Base-by-base conservation (phyloP, 2,797 vertebrate genomes). In the Hozukius guyotensis region DNA sequence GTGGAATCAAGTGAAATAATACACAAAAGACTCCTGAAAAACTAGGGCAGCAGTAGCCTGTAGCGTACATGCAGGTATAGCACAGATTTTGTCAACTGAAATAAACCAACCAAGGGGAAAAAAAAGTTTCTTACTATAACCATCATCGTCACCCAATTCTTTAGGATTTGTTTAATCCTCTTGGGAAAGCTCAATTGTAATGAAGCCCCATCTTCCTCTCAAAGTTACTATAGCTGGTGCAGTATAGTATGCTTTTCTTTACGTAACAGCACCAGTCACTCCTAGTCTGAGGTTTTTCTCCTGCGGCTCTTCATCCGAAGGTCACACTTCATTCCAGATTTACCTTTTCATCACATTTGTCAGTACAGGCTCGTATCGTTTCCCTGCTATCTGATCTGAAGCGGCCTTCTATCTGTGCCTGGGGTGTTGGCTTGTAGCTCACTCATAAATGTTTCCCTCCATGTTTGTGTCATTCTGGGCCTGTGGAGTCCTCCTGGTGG, bases 301-400 rank as follows among this genome's bases (percentile, higher is more conserved):
- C 7, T 1, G 2, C 5, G 22, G n/a, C 14, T 53, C 7, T 73
- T 87, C n/a, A 49, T 75, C 49, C 24, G 16, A 67, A 63, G 52
- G 62, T 81, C 75, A 56, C 18, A 60, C 36, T 80, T 77, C 12
- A 36, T 69, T 64, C 32, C 25, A 81, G 34, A 72, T 74, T 66
- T 31, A 13, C 1, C 27, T 11, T 59, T 79, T 71, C 77, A 3
- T 70, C 59, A 56, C 7, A 46, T 70, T 74, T 76, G 53, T 80
- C 69, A 27, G 52, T 24, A 25, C 7, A 75, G 7, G 8, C 24
- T 70, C 31, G 2, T 12, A 46, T 55, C 66, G 53, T 72, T 76
- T 69, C 18, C 29, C 32, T 60, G 49, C 59, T 12, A 8, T 56
- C 56, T 81, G 65, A 78, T 78, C 68, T 67, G 46, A 22, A 67